Base-by-base conservation (phyloP, 1,140 invertebrate species). In the Scaptomyza hsui region DNA sequence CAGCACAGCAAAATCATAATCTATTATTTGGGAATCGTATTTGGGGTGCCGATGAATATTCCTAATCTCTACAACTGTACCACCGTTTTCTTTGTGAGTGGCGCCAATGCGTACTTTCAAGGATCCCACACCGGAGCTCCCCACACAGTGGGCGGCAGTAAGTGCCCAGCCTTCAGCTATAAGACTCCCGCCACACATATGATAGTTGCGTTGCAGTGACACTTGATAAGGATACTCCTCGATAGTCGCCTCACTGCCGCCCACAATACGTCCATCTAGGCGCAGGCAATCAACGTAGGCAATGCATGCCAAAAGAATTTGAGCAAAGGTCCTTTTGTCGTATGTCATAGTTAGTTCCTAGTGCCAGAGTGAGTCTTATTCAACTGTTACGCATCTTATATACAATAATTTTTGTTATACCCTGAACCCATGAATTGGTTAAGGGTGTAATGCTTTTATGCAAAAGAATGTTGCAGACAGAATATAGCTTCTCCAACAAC, bases 161-260 rank as follows among this genome's bases (percentile, higher is more conserved):
- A 93, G 62, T 0, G 93, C 91, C 61, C 92, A 91, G 0, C 92
- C 65, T 26, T 92, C 90, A 19, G 90, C 91, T 74, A 96, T 94
- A 18, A 96, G 91, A 16, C 94, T 94, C 3, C 94, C 95, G 1
- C 95, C 95, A 78, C 96, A 97, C 47, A 90, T 80, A 56, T 93
- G 92, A 35, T 55, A 73, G 1, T 67, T 60, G 3, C 72, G 77
- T 53, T 92, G 89, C 47, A 92, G 59, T 3, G 92, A 92, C 0
- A 93, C 83, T 72, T 93, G 92, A 60, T 91, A 91, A 0, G 92
- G 92, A 82, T 92, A 77, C 18, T 85, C 57, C 55, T 91, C 53
- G 4, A 92, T 92, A 4, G 71, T 67, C 1, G 88, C 78, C 48
- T 69, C 77, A 12, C 74, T 52, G 7, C 92, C 92, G 39, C 92